phyloP scores from a whole-genome alignment of 2,113 vertebrate genomes.

The Ochotona curzoniae region DNA sequence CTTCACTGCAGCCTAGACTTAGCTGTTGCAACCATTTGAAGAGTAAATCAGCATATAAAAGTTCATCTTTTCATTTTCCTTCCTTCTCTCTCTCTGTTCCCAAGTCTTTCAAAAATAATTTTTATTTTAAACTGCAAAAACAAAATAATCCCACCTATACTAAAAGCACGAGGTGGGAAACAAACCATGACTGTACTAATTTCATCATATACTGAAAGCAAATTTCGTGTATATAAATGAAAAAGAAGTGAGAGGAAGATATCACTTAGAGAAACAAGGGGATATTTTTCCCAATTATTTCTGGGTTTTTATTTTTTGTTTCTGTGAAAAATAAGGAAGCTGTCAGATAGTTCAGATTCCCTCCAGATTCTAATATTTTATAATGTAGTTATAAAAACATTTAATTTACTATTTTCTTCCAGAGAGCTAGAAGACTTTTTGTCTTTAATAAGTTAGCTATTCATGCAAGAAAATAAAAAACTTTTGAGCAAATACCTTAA shows the following conservation, averaged over 20 bases:
- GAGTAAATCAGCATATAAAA: too few species aligned
- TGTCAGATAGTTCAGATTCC: neutral
- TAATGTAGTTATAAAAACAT: neutral
- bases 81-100: too few species aligned
- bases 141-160: neutral
- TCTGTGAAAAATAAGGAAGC: neutral
- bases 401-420: slow-evolving; percentile 17
- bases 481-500: slow-evolving; percentile 25
- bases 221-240: neutral
- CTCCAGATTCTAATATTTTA: neutral
- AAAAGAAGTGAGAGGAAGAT: neutral
- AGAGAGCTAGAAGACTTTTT: neutral
- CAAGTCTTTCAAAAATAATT: too few species aligned
- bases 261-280: neutral
- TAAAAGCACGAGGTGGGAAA: neutral
- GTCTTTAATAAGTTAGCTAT: neutral
- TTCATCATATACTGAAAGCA: neutral
- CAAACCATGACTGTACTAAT: neutral
- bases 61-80: too few species aligned
- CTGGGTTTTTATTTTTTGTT: neutral
- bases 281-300: neutral
- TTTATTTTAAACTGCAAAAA: too few species aligned
- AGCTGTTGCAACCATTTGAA: too few species aligned
- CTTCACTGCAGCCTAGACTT: too few species aligned
- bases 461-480: neutral